Percentiles rank a stretch among this genome's conserved stretches.
These are phyloP conservation scores for Chelmon rostratus DNA, from an alignment of 2,797 vertebrate genomes.

Conservation along the genomic window DNA sequence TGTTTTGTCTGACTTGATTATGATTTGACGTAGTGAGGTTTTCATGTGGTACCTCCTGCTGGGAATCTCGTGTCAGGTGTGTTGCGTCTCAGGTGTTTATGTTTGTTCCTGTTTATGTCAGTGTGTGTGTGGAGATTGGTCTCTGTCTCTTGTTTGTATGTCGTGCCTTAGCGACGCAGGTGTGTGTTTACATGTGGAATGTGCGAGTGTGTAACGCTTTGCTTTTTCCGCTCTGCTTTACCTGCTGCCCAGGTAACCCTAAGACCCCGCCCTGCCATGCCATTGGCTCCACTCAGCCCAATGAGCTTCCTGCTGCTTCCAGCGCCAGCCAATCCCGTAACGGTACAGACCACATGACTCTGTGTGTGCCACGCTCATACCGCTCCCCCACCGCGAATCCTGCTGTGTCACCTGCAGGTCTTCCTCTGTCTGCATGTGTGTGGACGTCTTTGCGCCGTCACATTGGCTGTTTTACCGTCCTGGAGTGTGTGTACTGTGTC, in stretches of 20 bases:
- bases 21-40: not conserved
- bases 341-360: slow-evolving; percentile 88
- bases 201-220: slow-evolving; percentile 82
- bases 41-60: slow-evolving; percentile 14
- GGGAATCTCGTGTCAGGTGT: not conserved
- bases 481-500: slow-evolving; percentile 10
- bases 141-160: slow-evolving; percentile 12
- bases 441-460: slow-evolving; percentile 34
- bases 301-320: slow-evolving; percentile 85
- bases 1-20: not conserved
- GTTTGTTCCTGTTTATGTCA: not conserved
- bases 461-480: slow-evolving; percentile 7
- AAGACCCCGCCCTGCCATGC: slow-evolving; percentile 91
- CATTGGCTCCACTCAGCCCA: slow-evolving; percentile 90
- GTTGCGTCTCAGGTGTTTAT: not conserved
- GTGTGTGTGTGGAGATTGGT: not conserved
- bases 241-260: slow-evolving; percentile 95
- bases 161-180: slow-evolving; percentile 8
- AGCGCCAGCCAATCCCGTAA: slow-evolving; percentile 87
- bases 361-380: slow-evolving; percentile 60
- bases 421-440: slow-evolving; percentile 54
- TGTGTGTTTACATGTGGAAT: not conserved
- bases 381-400: not conserved
- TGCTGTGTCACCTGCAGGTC: slow-evolving; percentile 38
- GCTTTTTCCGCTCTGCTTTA: slow-evolving; percentile 92